Conservation (phyloP, 2,797 vertebrate genomes). For the Sebastes elongatus region DNA sequence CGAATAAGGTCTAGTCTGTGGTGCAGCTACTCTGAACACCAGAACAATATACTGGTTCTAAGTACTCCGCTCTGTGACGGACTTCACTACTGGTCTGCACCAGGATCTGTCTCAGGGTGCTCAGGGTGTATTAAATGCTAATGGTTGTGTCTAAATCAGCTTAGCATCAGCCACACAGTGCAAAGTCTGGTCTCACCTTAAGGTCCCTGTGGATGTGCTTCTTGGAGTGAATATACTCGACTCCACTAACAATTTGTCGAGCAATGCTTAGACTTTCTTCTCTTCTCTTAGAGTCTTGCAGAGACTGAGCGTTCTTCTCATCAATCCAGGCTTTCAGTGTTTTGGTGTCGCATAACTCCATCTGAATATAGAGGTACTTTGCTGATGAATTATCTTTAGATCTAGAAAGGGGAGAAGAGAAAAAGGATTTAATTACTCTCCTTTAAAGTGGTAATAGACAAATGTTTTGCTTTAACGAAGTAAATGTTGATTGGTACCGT, state of each 20-base stretch:
- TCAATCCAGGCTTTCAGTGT: slow-evolving; percentile 83
- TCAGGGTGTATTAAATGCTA: accelerated
- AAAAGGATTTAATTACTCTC: not conserved
- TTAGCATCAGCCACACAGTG: not conserved
- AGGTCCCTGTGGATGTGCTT: slow-evolving; percentile 89
- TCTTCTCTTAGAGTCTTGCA: slow-evolving; percentile 12
- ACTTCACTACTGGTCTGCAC: not conserved
- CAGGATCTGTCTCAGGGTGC: not conserved
- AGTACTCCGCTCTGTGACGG: not conserved
- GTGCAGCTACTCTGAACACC: not conserved
- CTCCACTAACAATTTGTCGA: slow-evolving; percentile 83
- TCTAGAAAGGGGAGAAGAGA: slow-evolving; percentile 33
- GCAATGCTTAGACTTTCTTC: slow-evolving; percentile 69
- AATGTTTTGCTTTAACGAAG: no score
- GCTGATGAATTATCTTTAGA: accelerated
- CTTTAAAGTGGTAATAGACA: no score
- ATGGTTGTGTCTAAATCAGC: not conserved
- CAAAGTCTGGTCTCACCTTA: slow-evolving; percentile 79
- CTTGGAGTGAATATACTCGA: slow-evolving; percentile 84
- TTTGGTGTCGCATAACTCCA: slow-evolving; percentile 87
- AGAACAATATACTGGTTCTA: not conserved
- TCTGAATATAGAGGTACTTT: slow-evolving; percentile 86
- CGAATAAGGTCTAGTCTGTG: not conserved
- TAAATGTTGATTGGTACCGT: no score
- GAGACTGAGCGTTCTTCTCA: accelerated